Evolutionary conservation across 2,888 invertebrate species (phyloP).

Genomic region (Xanthia icteritia): DNA sequence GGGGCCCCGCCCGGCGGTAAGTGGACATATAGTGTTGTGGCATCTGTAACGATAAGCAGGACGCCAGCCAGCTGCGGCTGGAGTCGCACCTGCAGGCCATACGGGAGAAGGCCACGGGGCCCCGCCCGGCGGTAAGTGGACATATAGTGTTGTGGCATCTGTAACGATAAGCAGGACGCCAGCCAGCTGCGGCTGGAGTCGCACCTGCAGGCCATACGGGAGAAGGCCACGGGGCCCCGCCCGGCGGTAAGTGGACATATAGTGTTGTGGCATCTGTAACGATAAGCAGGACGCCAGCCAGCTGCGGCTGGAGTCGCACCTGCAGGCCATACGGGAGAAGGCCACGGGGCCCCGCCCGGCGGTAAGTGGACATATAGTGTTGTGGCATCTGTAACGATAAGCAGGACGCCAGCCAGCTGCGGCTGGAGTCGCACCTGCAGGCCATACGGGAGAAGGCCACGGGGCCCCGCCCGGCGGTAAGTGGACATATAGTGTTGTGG

Average conservation of each 20-base stretch:
- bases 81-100: slow-evolving; percentile 27
- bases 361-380: too few relatives aligned
- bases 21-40: too few relatives aligned
- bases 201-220: slow-evolving; percentile 29
- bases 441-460: slow-evolving; percentile 35
- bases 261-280: too few relatives aligned
- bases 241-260: not conserved
- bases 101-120: slow-evolving; percentile 30
- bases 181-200: slow-evolving; percentile 12
- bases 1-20: not conserved
- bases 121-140: not conserved
- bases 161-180: slow-evolving; percentile 36
- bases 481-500: too few relatives aligned
- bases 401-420: slow-evolving; percentile 26
- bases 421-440: slow-evolving; percentile 14
- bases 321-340: slow-evolving; percentile 33
- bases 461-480: not conserved
- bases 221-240: slow-evolving; percentile 15
- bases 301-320: not conserved
- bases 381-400: slow-evolving; percentile 21
- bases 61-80: slow-evolving; percentile 17
- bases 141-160: too few relatives aligned
- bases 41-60: slow-evolving; percentile 34
- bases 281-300: slow-evolving; percentile 37
- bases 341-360: slow-evolving; percentile 13